Conservation (phyloP, 2,888 invertebrate species). For the Nebria salina region DNA sequence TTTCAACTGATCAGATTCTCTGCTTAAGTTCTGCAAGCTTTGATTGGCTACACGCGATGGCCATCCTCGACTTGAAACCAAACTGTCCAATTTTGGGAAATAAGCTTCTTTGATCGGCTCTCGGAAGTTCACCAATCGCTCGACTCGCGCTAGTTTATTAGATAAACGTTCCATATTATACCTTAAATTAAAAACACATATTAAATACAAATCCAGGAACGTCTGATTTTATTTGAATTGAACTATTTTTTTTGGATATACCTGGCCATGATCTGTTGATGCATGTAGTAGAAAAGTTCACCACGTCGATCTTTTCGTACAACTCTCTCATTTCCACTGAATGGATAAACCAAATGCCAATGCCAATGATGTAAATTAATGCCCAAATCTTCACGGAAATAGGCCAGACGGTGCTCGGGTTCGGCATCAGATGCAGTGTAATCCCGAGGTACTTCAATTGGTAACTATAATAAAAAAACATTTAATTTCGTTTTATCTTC, state of each 20-base stretch:
- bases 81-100: constrained; percentile 81
- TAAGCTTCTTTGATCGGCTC: constrained; percentile 78
- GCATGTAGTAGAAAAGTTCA: constrained; percentile 85
- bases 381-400: constrained; percentile 82
- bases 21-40: constrained; percentile 68
- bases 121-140: constrained; percentile 70
- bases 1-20: constrained; percentile 72
- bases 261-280: constrained; percentile 73
- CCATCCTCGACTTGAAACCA: constrained; percentile 77
- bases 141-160: constrained; percentile 72
- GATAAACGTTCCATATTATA: constrained; percentile 79
- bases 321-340: constrained; percentile 70
- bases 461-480: constrained; percentile 61
- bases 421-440: constrained; percentile 80
- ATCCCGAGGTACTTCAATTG: constrained; percentile 76
- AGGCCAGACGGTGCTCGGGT: constrained; percentile 82
- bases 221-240: no score
- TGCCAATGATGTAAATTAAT: constrained; percentile 91
- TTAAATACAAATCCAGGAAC: no score
- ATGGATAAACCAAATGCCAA: constrained; percentile 90
- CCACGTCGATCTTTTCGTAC: constrained; percentile 81
- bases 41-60: constrained; percentile 72
- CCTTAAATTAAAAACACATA: constrained; percentile 59
- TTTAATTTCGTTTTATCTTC: no score
- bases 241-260: constrained; percentile 43